Conservation (phyloP, 2,113 vertebrate species). For the Galeopterus variegatus region DNA sequence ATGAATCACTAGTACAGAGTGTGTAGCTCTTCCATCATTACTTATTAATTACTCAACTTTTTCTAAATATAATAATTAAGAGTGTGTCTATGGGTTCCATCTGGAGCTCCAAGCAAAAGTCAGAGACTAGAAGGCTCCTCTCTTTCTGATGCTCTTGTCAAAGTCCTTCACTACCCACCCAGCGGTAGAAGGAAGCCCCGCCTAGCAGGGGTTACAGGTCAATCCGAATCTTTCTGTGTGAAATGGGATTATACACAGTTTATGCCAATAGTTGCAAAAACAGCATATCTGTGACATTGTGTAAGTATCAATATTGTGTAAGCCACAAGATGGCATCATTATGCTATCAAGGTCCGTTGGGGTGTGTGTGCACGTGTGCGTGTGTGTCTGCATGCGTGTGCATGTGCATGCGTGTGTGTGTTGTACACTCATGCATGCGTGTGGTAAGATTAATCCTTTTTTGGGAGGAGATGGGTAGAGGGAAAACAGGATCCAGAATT, state of each 20-base stretch:
- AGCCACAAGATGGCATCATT: constrained; percentile 13
- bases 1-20: neutral
- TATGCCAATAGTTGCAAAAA: constrained; percentile 57
- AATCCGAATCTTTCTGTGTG: neutral
- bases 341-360: neutral
- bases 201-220: neutral
- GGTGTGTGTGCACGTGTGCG: neutral
- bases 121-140: neutral
- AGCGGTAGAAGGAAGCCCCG: neutral
- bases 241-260: neutral
- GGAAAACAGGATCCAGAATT: too few species aligned
- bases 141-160: neutral
- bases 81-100: neutral
- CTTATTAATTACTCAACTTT: neutral
- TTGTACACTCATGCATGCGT: neutral
- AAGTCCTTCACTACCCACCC: neutral
- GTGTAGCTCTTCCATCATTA: neutral
- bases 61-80: neutral
- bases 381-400: neutral
- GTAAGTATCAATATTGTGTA: neutral
- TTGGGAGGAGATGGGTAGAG: too few species aligned
- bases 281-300: neutral
- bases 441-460: neutral
- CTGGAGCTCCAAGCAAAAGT: neutral
- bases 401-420: neutral